A percentile compares a stretch with the other conserved stretches of the same genome.
Conservation (phyloP, 2,797 vertebrate species). For the Ibycter americanus region DNA sequence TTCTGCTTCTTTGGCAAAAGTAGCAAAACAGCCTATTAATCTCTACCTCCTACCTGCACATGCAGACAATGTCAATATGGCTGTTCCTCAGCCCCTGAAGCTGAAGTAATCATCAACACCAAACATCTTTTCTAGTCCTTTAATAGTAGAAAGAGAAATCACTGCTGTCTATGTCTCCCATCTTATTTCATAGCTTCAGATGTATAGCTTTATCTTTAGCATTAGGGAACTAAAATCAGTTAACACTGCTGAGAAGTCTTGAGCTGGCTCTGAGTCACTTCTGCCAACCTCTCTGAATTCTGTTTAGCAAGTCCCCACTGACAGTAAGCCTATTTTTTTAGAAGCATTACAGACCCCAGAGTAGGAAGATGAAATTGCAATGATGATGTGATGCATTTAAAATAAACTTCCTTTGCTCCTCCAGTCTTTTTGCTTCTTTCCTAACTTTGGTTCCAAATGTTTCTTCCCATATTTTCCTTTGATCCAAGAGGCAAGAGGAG, state of each 20-base stretch:
- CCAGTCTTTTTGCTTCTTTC: background rate
- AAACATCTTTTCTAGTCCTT: background rate
- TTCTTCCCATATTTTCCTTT: background rate
- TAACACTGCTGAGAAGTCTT: conserved; percentile 21
- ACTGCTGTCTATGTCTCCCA: background rate
- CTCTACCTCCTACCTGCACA: background rate
- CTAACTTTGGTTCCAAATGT: background rate
- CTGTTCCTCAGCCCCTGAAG: background rate
- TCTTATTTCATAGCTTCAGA: background rate
- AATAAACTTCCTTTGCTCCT: conserved; percentile 41
- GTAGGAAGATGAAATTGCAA: conserved; percentile 40
- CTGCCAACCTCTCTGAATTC: conserved; percentile 41
- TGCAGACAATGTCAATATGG: background rate
- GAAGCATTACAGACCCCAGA: conserved; percentile 28
- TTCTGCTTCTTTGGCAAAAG: background rate
- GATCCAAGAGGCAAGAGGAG: background rate
- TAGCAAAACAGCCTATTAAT: background rate
- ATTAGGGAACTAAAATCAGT: conserved; percentile 34
- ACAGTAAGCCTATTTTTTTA: conserved; percentile 19
- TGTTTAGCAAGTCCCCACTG: background rate
- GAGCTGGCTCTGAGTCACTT: conserved; percentile 46
- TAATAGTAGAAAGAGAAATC: background rate
- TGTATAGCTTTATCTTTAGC: conserved; percentile 36
- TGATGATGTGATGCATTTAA: conserved; percentile 43
- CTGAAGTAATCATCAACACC: background rate